Base-by-base conservation (phyloP, 2,797 vertebrate genomes). In the Triplophysa yarkandensis region DNA sequence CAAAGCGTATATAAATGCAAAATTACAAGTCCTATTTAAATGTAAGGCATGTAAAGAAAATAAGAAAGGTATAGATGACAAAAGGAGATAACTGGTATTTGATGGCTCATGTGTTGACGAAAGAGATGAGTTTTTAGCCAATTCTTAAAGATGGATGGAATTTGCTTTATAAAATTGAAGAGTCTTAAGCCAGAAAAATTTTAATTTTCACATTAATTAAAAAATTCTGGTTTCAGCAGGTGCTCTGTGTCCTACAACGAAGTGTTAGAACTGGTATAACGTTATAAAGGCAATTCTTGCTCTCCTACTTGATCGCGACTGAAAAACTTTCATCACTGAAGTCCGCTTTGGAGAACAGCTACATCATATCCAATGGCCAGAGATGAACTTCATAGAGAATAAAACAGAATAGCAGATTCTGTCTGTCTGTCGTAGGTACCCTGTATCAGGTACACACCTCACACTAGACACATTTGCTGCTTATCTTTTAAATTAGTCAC, bases 341-440 rank as follows among this genome's bases (percentile, higher is more conserved):
- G 54, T 60, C 7, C 23, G 27, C 62, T 71, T 32, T 41, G 23
- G 25, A 78, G 69, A 67, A 32, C 46, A 48, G 50, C 41, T 19
- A 34, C 36, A 39, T 69, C 2, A 0, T 54, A 32, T 68, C n/a
- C 11, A 58, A 21, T 46, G 25, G 36, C 13, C 39, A 28, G 25
- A 67, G 30, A 39, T 1, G 32, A 23, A 54, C 27, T 73, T 79
- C 67, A 77, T 79, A 71, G 28, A 65, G 27, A 67, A 71, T 66
- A 9, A 70, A 72, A 67, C 32, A 25, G 61, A 65, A 71, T 48
- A 14, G 48, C 6, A 36, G 66, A 28, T 21, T 43, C 46, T 52
- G 39, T 28, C 46, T 52, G 39, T 28, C 36, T 17, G 46, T n/a
- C 34, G 52, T 46, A 23, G 46, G 30, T 19, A 6, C 2, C n/a